These are phyloP conservation scores for Macroramphosus scolopax DNA, from an alignment of 2,797 vertebrate species.

Conservation along the genomic window DNA sequence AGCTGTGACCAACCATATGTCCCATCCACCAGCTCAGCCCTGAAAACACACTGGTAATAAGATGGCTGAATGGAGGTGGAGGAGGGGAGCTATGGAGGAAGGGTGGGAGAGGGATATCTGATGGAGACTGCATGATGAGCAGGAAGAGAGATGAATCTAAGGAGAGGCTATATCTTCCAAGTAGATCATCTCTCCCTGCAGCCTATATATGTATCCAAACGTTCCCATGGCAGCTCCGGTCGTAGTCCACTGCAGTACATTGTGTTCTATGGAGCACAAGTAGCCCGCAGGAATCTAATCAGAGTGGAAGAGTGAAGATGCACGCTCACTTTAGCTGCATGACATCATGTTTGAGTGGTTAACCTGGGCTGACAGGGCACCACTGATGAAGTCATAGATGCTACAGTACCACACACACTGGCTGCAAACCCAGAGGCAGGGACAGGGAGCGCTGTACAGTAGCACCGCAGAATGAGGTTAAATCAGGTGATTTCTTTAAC, in stretches of 20 bases:
- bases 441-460: no score
- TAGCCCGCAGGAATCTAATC: conserved; percentile 33
- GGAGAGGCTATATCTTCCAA: not conserved
- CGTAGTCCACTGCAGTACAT: conserved; percentile 2
- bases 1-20: conserved; percentile 23
- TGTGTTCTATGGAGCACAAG: conserved; percentile 19
- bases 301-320: conserved; percentile 19
- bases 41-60: conserved; percentile 19
- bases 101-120: not conserved
- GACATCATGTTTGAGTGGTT: conserved; percentile 48
- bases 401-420: no score
- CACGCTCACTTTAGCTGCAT: conserved; percentile 43
- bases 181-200: conserved; percentile 12
- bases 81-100: conserved; percentile 15
- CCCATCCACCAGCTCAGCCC: conserved; percentile 13
- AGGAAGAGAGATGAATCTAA: conserved; percentile 19
- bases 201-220: conserved; percentile 36
- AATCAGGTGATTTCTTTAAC: no score
- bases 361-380: conserved; percentile 22
- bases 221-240: conserved; percentile 11
- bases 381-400: conserved; percentile 43
- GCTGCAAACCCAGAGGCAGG: no score
- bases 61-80: conserved; percentile 35
- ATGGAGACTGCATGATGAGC: conserved; percentile 28
- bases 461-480: no score